Percentiles rank a stretch among this genome's conserved stretches.
Evolutionary conservation across 2,888 invertebrate species (phyloP).

Genomic region (Cerceris rybyensis): DNA sequence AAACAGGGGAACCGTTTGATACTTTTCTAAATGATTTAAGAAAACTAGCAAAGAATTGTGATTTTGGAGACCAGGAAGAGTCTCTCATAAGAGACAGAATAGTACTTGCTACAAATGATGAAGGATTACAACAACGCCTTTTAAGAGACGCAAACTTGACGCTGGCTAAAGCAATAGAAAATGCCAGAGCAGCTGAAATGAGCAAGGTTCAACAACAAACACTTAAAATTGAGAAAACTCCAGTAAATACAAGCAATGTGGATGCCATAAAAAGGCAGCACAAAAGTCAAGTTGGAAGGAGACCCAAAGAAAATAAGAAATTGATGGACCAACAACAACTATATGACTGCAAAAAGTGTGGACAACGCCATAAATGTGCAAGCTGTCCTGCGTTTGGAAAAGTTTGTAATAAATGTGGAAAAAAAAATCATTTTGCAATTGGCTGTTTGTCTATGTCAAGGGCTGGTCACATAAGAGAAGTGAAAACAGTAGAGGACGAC

Average conservation of each 20-base stretch:
- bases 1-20: conserved; percentile 52
- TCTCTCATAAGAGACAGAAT: conserved; percentile 53
- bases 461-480: conserved; percentile 23
- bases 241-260: neutral
- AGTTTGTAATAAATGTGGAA: conserved; percentile 31
- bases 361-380: neutral
- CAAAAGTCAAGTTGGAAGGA: no score
- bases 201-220: conserved; percentile 13
- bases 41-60: conserved; percentile 53
- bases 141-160: conserved; percentile 47
- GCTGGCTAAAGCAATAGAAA: conserved; percentile 43
- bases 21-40: conserved; percentile 55
- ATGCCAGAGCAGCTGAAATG: conserved; percentile 40
- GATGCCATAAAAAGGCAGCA: neutral
- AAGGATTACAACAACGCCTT: conserved; percentile 44
- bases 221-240: neutral
- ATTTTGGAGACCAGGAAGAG: conserved; percentile 59
- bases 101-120: conserved; percentile 48
- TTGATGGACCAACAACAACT: neutral
- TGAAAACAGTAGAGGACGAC: neutral
- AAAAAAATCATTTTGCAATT: conserved; percentile 35
- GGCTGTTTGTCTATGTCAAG: conserved; percentile 1
- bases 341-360: neutral
- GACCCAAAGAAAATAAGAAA: no score
- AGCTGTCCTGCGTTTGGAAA: conserved; percentile 35